A percentile compares a stretch with the other conserved stretches of the same genome.
phyloP scores from a whole-genome alignment of 2,113 vertebrate genomes.

The Psilopsiagon aymara region DNA sequence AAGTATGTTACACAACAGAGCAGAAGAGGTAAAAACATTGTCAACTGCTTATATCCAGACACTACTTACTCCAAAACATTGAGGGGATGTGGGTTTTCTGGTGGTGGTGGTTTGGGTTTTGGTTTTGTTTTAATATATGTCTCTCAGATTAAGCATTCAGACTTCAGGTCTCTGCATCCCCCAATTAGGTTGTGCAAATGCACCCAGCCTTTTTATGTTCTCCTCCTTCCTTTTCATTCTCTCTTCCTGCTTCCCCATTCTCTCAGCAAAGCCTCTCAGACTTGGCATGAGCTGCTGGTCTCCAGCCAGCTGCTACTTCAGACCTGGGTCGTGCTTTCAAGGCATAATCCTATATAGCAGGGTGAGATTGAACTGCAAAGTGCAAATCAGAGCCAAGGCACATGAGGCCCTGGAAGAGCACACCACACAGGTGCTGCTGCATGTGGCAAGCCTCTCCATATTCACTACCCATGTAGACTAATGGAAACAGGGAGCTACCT shows the following conservation, averaged over 20 bases:
- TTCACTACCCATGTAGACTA: neutral
- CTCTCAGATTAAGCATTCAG: neutral
- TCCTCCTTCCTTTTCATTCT: neutral
- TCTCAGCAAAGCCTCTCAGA: neutral
- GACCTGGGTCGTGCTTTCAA: neutral
- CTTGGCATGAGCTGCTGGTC: slow-evolving; percentile 5
- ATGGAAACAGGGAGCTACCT: neutral
- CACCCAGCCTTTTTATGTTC: neutral
- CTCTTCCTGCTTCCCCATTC: slow-evolving; percentile 23
- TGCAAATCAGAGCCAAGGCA: neutral
- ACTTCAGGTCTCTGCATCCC: neutral
- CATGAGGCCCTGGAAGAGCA: rapidly evolving
- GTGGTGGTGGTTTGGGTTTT: neutral
- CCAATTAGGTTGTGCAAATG: neutral
- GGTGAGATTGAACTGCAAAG: neutral
- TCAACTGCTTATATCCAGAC: neutral
- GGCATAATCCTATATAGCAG: neutral
- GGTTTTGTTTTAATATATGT: neutral
- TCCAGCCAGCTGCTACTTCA: slow-evolving; percentile 10
- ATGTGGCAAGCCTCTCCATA: neutral
- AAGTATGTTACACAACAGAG: neutral
- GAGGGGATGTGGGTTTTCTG: neutral
- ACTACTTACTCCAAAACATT: neutral
- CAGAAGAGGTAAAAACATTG: neutral
- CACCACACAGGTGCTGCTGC: neutral